Base-by-base conservation (phyloP, 2,888 invertebrate genomes). In the Hemaris fuciformis region DNA sequence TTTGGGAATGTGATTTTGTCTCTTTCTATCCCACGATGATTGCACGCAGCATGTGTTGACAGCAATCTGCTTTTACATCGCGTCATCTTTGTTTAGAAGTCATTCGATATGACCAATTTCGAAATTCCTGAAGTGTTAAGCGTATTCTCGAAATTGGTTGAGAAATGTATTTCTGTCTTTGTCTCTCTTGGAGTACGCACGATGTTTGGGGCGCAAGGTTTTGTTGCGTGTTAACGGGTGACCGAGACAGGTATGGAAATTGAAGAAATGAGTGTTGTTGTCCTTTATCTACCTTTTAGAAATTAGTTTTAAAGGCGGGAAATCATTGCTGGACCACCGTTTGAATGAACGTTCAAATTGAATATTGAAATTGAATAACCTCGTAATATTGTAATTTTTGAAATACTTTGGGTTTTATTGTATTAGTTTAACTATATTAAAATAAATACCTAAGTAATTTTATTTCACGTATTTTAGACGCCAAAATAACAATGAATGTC, bases 51-150 rank as follows among this genome's bases (percentile, higher is more conserved):
- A 66, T 68, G 72, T 74, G 74, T 75, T 79, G 81, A 82, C 71
- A 78, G 82, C 75, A 76, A 77, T 71, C 75, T 79, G 82, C 76
- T 74, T 77, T 74, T 80, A 78, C 81, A 84, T 87, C 84, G 85
- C 85, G 87, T 87, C 88, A 89, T 90, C 89, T 90, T 91, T 89
- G 86, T 90, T 87, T 87, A 86, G 83, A 84, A 87, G 81, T 87
- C 83, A 85, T 84, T 80, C 78, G 75, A 74, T 72, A 77, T 68
- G 76, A 76, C 78, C 75, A 76, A 73, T 83, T 84, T 81, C 72
- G 80, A 83, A 76, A 81, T 81, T 81, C 77, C 78, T 76, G 77
- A 80, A 76, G 79, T 73, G 71, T 69, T 73, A 72, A 79, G 77
- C 76, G 78, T 75, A 78, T 83, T 80, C 80, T 84, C 81, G 71